These are phyloP conservation scores for Acridotheres tristis DNA, from an alignment of 2,797 vertebrate species.

Conservation along the genomic window DNA sequence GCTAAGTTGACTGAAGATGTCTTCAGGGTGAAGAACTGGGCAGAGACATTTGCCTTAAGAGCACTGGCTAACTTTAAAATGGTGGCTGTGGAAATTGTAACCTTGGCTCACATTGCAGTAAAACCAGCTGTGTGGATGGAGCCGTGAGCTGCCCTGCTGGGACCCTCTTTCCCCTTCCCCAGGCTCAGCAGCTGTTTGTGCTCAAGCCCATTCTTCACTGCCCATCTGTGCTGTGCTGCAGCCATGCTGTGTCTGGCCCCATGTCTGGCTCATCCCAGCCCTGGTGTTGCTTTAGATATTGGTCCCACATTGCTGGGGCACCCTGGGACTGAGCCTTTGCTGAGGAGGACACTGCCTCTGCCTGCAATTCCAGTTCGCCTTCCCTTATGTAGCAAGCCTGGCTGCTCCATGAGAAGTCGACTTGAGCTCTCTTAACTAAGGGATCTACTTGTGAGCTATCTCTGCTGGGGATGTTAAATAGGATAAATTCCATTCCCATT, in stretches of 20 bases:
- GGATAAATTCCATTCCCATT: background rate
- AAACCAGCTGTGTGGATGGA: background rate
- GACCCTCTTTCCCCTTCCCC: background rate
- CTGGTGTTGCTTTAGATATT: background rate
- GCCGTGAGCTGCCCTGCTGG: rapidly evolving
- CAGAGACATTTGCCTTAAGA: background rate
- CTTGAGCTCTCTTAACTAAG: background rate
- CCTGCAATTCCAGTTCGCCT: background rate
- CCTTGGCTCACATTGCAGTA: background rate
- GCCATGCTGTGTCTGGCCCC: background rate
- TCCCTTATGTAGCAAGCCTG: rapidly evolving
- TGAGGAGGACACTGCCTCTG: background rate
- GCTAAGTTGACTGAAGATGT: background rate
- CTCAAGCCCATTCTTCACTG: background rate
- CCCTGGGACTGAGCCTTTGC: too few relatives aligned
- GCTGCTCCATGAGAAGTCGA: background rate
- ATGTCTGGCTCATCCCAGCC: background rate
- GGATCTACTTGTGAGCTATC: background rate
- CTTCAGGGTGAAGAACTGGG: background rate
- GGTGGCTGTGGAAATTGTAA: background rate
- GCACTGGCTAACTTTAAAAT: background rate
- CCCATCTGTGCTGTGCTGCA: rapidly evolving
- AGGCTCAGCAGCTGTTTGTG: rapidly evolving
- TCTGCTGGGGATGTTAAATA: background rate
- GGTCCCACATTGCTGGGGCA: rapidly evolving